Evolutionary conservation across 92 coral and sea anemone species (phyloP), one percentile per base, ranked within the genome.

Genomic region (Meandrina meandrites): DNA sequence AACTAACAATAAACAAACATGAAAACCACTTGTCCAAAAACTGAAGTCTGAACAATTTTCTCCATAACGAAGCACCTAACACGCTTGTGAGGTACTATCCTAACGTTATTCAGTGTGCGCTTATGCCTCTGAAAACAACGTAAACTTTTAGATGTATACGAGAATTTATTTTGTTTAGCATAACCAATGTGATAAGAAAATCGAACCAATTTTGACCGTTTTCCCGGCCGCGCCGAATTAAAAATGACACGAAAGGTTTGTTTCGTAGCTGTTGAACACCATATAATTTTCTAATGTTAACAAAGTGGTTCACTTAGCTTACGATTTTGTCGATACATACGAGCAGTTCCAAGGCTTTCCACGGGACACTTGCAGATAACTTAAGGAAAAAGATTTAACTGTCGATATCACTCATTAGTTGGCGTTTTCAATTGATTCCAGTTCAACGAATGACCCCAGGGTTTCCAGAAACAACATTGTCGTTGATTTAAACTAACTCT

Each of bases 301-400:
- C 16, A 79, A 13, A 75, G 5, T 79, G 67, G 45, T 76, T 76
- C 27, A 48, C 81, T 78, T 40, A 40, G 45, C 45, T 40, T 78
- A 51, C 81, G 62, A 54, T 78, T 78, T 30, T 22, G 13, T 31
- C 45, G 76, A 36, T 17, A 31, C 76, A 11, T 32, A 21, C 75
- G 21, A 69, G 10, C 16, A 11, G 48, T 71, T 71, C 45, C 48
- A 71, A 18, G 14, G 36, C 27, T 28, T 48, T 27, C 11, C 47
- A 7, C 40, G 40, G 27, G 30, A 17, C 45, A 51, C 37, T 34
- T 19, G 40, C 16, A 22, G 82, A 30, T 34, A 10, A 60, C 53
- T 0, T 4, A 79, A 2, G 64, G 27, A 9, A 54, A 79, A 21
- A 27, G 21, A 21, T 40, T 75, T 24, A 35, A 40, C 27, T 74